These are phyloP conservation scores for Leptoclinus maculatus DNA, from an alignment of 2,797 vertebrate genomes.

Conservation along the genomic window DNA sequence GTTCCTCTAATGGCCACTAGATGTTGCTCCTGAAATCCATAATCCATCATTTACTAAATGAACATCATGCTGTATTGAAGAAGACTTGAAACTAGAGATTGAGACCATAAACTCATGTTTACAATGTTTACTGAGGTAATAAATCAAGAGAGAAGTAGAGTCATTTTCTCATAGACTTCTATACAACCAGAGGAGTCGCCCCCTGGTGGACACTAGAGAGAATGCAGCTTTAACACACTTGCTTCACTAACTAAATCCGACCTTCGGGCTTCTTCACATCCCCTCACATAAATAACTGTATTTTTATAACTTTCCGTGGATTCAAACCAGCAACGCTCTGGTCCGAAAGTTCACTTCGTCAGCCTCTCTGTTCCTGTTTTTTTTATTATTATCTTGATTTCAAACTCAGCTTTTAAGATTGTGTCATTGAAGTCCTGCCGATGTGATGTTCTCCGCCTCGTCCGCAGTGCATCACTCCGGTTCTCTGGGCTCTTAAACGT, in stretches of 20 bases:
- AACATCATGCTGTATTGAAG: no score
- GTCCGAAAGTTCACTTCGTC: not conserved
- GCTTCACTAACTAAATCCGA: not conserved
- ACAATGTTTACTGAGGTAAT: no score
- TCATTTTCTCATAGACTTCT: no score
- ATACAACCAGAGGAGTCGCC: no score
- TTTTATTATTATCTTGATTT: constrained; percentile 17
- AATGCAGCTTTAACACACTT: no score
- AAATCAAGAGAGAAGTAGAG: no score
- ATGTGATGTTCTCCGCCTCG: constrained; percentile 26
- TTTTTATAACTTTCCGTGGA: not conserved
- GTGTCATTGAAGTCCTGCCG: constrained; percentile 34
- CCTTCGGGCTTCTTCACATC: not conserved
- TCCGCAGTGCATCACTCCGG: constrained; percentile 47
- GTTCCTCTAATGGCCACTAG: not conserved
- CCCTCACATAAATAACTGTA: not conserved
- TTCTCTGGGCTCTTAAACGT: constrained; percentile 45
- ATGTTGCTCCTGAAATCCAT: not conserved
- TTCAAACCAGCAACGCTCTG: constrained; percentile 2
- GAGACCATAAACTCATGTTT: no score
- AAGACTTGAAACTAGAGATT: no score
- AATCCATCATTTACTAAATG: no score
- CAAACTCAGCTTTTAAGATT: constrained; percentile 23
- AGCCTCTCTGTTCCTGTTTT: not conserved
- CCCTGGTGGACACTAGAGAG: no score